A percentile compares a stretch with the other conserved stretches of the same genome.
Conservation (phyloP, 2,888 invertebrate genomes). For the Melanchra persicariae region DNA sequence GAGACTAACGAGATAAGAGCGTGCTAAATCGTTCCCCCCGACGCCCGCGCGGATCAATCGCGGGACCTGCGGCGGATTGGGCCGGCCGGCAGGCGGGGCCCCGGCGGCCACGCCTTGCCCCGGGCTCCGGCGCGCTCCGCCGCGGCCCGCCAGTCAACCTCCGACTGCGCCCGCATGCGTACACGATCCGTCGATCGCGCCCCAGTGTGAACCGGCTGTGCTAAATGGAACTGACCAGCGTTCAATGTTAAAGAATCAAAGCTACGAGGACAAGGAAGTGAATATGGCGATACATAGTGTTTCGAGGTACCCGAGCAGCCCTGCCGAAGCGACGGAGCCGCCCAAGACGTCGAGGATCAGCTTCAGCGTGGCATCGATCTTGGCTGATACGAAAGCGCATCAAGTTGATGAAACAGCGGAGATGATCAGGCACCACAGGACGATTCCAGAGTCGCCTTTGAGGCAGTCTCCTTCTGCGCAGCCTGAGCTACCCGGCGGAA, state of each 20-base stretch:
- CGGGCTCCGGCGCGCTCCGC: conserved; percentile 72
- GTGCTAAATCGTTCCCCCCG: conserved; percentile 89
- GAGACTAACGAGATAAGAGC: conserved; percentile 91
- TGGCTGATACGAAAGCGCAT: conserved; percentile 95
- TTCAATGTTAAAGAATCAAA: conserved; percentile 92
- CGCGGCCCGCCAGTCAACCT: conserved; percentile 86
- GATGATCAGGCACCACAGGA: conserved; percentile 88
- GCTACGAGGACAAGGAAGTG: conserved; percentile 90
- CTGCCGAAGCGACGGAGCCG: conserved; percentile 91
- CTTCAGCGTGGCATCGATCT: conserved; percentile 97
- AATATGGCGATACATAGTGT: conserved; percentile 93
- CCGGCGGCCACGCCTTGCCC: conserved; percentile 69
- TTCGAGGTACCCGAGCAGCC: conserved; percentile 92
- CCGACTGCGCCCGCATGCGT: conserved; percentile 90
- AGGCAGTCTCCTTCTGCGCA: conserved; percentile 87
- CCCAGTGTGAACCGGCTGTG: conserved; percentile 81
- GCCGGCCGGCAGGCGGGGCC: conserved; percentile 73
- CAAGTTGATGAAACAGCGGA: conserved; percentile 86
- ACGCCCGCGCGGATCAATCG: conserved; percentile 88
- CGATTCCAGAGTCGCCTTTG: conserved; percentile 87
- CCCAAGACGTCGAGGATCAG: conserved; percentile 93
- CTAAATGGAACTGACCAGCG: conserved; percentile 89
- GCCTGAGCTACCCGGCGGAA: conserved; percentile 87
- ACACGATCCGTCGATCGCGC: conserved; percentile 86
- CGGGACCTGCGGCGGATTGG: conserved; percentile 87